These are phyloP conservation scores for Nymphalis io DNA, from an alignment of 1,140 invertebrate species.

Conservation along the genomic window DNA sequence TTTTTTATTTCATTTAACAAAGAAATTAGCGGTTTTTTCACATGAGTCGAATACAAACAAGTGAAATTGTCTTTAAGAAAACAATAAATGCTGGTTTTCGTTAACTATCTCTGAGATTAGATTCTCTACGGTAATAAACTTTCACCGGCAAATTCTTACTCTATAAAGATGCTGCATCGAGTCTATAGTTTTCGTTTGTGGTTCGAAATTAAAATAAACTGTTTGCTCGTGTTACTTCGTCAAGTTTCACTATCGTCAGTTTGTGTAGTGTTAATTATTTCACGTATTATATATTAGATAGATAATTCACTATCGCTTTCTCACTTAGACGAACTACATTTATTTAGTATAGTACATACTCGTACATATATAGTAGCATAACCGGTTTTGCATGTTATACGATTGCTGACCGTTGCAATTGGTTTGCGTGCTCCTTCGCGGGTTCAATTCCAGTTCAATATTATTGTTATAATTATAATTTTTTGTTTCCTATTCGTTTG, in stretches of 20 bases:
- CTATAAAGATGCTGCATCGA: background rate
- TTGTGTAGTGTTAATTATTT: slow-evolving; percentile 8
- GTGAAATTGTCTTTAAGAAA: background rate
- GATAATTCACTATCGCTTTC: background rate
- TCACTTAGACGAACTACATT: background rate
- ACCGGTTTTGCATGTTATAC: background rate
- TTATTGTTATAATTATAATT: too few species aligned
- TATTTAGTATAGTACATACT: background rate
- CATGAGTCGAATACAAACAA: too few species aligned
- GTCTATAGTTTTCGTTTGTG: background rate
- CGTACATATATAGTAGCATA: background rate
- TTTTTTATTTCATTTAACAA: background rate
- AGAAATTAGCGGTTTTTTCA: too few species aligned
- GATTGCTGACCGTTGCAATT: background rate
- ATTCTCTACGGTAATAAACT: slow-evolving; percentile 26
- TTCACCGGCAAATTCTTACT: slow-evolving; percentile 26
- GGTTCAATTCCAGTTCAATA: too few species aligned
- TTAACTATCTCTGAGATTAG: slow-evolving; percentile 8
- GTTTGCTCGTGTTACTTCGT: slow-evolving; percentile 1
- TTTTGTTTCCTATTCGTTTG: too few species aligned
- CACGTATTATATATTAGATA: background rate
- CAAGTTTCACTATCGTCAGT: background rate
- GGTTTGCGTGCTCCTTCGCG: too few species aligned
- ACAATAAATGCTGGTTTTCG: background rate
- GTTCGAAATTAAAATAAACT: background rate